These are phyloP conservation scores for Marasmarcha lunaedactyla DNA, from an alignment of 2,888 invertebrate species.

Conservation along the genomic window DNA sequence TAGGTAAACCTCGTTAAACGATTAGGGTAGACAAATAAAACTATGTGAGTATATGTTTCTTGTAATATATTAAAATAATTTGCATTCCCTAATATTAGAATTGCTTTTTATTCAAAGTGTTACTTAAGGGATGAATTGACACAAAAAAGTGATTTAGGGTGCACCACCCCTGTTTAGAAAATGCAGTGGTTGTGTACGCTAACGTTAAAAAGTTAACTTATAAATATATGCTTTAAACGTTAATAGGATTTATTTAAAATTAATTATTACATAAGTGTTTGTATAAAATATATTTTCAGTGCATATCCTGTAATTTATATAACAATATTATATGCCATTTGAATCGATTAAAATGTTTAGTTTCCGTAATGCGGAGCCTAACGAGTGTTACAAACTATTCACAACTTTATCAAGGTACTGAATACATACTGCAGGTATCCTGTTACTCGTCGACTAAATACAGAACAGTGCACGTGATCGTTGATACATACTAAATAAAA, in stretches of 20 bases:
- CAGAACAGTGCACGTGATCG: not conserved
- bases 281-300: conserved; percentile 53
- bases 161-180: conserved; percentile 12
- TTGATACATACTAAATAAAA: too few species aligned
- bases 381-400: conserved; percentile 8
- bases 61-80: conserved; percentile 35
- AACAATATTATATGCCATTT: not conserved
- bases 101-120: conserved; percentile 47
- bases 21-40: conserved; percentile 11
- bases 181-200: conserved; percentile 19
- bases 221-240: conserved; percentile 29
- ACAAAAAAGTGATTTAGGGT: conserved; percentile 31
- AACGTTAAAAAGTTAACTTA: conserved; percentile 47
- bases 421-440: not conserved
- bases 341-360: conserved; percentile 2
- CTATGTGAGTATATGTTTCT: conserved; percentile 13
- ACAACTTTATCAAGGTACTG: conserved; percentile 3
- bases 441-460: not conserved
- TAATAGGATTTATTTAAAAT: conserved; percentile 41
- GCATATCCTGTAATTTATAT: conserved; percentile 28
- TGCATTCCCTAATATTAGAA: conserved; percentile 39
- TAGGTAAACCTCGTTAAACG: conserved; percentile 7
- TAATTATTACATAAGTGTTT: conserved; percentile 38
- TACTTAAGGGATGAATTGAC: conserved; percentile 51
- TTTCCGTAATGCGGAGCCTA: conserved; percentile 22